These are phyloP conservation scores for Nothocercus nigrocapillus DNA, from an alignment of 2,113 vertebrate genomes.

Conservation along the genomic window DNA sequence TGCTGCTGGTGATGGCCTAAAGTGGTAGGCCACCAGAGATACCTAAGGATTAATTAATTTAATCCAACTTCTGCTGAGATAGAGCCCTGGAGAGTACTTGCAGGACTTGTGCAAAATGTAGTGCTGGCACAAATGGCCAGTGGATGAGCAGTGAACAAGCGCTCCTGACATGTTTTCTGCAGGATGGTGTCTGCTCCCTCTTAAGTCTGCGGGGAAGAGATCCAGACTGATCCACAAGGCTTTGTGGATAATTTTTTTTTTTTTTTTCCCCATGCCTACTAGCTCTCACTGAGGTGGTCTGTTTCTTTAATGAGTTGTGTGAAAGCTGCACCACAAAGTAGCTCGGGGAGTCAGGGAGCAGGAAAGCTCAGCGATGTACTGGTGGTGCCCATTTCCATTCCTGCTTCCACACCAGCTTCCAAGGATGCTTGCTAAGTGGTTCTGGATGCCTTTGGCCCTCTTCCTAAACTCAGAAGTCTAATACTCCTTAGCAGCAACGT, in stretches of 20 bases:
- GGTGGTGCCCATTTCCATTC: not conserved
- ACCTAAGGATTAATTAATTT: not conserved
- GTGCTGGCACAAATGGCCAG: not conserved
- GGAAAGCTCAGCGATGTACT: not conserved
- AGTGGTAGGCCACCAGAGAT: not conserved
- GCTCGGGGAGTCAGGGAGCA: not conserved
- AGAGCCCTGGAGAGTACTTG: not conserved
- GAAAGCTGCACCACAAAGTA: not conserved
- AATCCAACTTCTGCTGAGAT: not conserved
- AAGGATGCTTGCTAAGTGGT: not conserved
- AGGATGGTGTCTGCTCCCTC: not conserved
- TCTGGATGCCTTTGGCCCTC: not conserved
- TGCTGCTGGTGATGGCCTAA: not conserved
- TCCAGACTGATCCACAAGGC: not conserved
- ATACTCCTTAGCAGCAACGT: not conserved
- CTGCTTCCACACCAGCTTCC: rapidly evolving
- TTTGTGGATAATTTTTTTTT: not conserved
- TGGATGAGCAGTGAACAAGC: rapidly evolving
- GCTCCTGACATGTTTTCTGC: not conserved
- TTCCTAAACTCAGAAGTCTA: not conserved
- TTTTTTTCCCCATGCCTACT: not conserved
- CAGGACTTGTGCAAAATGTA: not conserved
- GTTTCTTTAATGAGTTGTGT: not conserved
- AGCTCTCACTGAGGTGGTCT: not conserved
- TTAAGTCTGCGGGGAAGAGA: not conserved